Evolutionary conservation across 2,888 invertebrate genomes (phyloP), one percentile per base, ranked within the genome.

Genomic region (Cetonia aurata): DNA sequence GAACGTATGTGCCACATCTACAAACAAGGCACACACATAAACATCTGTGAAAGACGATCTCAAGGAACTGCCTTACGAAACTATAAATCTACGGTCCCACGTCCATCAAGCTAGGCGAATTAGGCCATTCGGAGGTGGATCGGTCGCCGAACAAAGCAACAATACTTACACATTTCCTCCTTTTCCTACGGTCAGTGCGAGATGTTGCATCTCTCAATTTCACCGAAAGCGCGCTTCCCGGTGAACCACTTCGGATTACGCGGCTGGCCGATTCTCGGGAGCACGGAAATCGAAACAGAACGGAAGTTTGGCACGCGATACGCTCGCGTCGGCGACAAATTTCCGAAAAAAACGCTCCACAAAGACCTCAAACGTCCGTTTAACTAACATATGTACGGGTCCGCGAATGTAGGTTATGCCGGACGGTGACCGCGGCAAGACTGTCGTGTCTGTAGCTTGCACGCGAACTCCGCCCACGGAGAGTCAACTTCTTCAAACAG

Each of bases 371-470:
- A 76, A 75, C 53, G 55, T 69, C 53, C 67, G 73, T 76, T 76
- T 74, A 67, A 70, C 71, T 74, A 77, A 73, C 77, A 78, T 77
- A 74, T 78, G 78, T 73, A 73, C 75, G 46, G 33, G 37, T 37
- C 50, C 62, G 69, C 72, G 74, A 76, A 77, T 77, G 75, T 77
- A 74, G 78, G 77, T 77, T 77, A 76, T 70, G 74, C 73, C 74
- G 78, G 77, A 76, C 78, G 77, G 77, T 77, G 78, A 78, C 77
- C 77, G 77, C 62, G 50, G 62, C 70, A 72, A 75, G 77, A 75
- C 74, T 77, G 78, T 74, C 75, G 76, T 77, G 75, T 72, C 73
- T 62, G 62, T 74, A 76, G 75, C 75, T 76, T 77, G 77, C 76
- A 77, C 75, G 77, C 75, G 74, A 76, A 78, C 77, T 76, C 76